Evolutionary conservation across 1,140 invertebrate species (phyloP), one percentile per base, ranked within the genome.

Genomic region (Brachionus angularis): DNA sequence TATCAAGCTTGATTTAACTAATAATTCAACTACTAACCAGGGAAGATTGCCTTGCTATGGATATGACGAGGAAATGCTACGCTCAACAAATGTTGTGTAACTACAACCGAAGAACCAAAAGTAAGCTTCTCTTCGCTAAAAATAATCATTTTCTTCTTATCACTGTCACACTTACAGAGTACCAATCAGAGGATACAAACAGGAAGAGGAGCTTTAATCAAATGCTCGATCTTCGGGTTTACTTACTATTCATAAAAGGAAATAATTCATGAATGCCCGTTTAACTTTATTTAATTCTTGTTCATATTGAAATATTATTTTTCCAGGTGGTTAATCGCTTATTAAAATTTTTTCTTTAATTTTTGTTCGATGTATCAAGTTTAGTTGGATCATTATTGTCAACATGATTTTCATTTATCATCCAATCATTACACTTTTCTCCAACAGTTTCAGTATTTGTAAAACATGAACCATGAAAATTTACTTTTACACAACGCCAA

Each of bases 241-340:
- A 2, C 8, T 33, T 34, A 55, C 16, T 33, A 33, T 23, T 55
- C 14, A 31, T 8, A 34, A 55, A 33, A 31, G 27, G 29, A 55
- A 4, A 55, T 55, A 16, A 55, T 36, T 55, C 31, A 55, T 18
- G 52, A 55, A 3, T 55, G 52, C 34, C 52, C 52, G 21, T 55
- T 55, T 33, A 55, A 31, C 0, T 55, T 33, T 16, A 1, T 55
- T n/a, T n/a, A n/a, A n/a, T n/a, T n/a, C n/a, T n/a, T n/a, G n/a
- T n/a, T n/a, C n/a, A n/a, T n/a, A n/a, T n/a, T n/a, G n/a, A n/a
- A n/a, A n/a, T n/a, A n/a, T n/a, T n/a, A n/a, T n/a, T n/a, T n/a
- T n/a, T n/a, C n/a, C n/a, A n/a, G n/a, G n/a, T n/a, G n/a, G n/a
- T n/a, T n/a, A n/a, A n/a, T n/a, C n/a, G n/a, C n/a, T n/a, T n/a